phyloP scores from a whole-genome alignment of 64 coral and sea anemone genomes.

The Stichodactyla helianthus region DNA sequence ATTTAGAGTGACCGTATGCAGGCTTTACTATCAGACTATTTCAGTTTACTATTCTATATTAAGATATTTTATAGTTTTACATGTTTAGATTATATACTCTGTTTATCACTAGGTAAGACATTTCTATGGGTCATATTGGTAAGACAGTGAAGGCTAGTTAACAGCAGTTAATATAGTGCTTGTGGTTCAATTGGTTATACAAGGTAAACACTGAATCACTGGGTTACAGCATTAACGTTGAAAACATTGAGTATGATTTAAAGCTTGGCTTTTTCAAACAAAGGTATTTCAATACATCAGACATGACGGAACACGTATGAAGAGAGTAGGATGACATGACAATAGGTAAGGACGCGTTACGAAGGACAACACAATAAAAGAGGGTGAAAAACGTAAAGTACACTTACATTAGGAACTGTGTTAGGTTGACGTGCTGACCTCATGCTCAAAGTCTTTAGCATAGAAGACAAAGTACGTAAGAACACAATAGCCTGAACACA shows the following conservation, averaged over 20 bases:
- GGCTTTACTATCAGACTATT: no score
- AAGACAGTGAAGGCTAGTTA: neutral
- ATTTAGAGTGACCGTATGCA: no score
- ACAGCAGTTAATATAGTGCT: neutral
- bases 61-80: no score
- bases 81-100: no score
- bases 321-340: neutral
- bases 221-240: neutral
- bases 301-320: neutral
- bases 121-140: neutral
- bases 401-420: neutral
- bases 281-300: neutral
- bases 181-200: neutral
- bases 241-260: neutral
- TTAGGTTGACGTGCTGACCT: neutral
- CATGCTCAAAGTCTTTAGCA: constrained; percentile 8
- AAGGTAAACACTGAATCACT: neutral
- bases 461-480: constrained; percentile 21
- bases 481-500: neutral
- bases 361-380: neutral
- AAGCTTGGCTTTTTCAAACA: no score
- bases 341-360: neutral
- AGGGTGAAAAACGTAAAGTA: constrained; percentile 12
- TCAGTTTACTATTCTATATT: no score
- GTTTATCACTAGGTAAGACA: neutral